Conservation (phyloP, 2,888 invertebrate species). For the Drosophila recens region DNA sequence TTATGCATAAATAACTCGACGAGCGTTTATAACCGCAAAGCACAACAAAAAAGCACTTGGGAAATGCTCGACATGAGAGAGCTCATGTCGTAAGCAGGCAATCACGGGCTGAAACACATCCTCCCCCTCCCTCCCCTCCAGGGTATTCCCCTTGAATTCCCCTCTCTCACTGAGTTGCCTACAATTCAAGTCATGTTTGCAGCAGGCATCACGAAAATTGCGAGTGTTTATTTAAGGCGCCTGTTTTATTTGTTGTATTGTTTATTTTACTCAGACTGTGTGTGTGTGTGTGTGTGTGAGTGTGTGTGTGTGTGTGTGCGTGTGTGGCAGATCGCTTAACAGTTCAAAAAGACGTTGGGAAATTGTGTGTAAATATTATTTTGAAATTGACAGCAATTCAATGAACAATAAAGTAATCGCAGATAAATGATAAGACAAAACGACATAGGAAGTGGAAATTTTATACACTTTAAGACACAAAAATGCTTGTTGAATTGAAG, state of each 20-base stretch:
- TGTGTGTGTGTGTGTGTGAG: conserved; percentile 2
- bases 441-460: not conserved
- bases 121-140: no score
- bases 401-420: conserved; percentile 67
- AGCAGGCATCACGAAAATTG: conserved; percentile 38
- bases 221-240: conserved; percentile 58
- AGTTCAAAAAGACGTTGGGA: conserved; percentile 44
- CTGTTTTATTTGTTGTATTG: conserved; percentile 39
- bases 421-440: conserved; percentile 45
- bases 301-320: conserved; percentile 10
- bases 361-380: conserved; percentile 73
- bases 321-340: conserved; percentile 36
- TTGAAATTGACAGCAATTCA: conserved; percentile 74
- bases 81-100: conserved; percentile 60
- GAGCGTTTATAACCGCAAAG: conserved; percentile 50
- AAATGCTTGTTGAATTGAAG: not conserved
- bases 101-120: conserved; percentile 18
- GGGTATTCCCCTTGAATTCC: not conserved
- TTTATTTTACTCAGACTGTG: conserved; percentile 18
- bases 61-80: conserved; percentile 46
- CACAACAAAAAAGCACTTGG: conserved; percentile 51
- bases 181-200: conserved; percentile 22
- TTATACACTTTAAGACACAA: not conserved
- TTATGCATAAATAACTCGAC: conserved; percentile 62
- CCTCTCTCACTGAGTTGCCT: not conserved